These are phyloP conservation scores for Chouioia cunea DNA, from an alignment of 2,888 invertebrate genomes.

Conservation along the genomic window DNA sequence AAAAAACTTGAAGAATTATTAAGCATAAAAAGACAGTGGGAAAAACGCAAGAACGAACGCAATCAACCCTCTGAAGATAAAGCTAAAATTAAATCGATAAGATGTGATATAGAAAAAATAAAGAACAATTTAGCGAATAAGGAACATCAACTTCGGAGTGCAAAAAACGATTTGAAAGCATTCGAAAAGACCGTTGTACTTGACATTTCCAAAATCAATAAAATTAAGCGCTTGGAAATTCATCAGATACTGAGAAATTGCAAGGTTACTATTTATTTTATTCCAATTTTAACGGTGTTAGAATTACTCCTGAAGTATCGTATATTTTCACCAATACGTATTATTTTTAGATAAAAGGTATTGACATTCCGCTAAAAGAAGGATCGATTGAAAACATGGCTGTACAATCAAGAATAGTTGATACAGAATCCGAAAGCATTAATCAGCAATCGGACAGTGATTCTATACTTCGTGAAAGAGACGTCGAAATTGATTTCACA, in stretches of 20 bases:
- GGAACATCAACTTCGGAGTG: slow-evolving; percentile 66
- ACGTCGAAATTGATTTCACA: slow-evolving; percentile 39
- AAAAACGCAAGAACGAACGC: no score
- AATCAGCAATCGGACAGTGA: slow-evolving; percentile 1
- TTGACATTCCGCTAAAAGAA: slow-evolving; percentile 30
- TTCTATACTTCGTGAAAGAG: slow-evolving; percentile 29
- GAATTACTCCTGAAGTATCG: background rate
- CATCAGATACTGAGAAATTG: slow-evolving; percentile 33
- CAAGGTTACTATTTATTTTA: slow-evolving; percentile 24
- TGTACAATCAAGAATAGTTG: background rate
- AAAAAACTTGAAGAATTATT: background rate
- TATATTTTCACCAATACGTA: slow-evolving; percentile 68
- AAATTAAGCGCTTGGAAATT: slow-evolving; percentile 11
- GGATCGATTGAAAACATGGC: slow-evolving; percentile 23
- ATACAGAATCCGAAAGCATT: slow-evolving; percentile 9
- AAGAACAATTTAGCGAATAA: slow-evolving; percentile 78
- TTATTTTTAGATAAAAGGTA: slow-evolving; percentile 35
- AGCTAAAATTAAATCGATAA: no score
- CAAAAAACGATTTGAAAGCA: slow-evolving; percentile 13
- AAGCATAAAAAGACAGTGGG: background rate
- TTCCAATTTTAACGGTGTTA: no score
- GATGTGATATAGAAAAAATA: background rate
- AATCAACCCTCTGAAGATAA: no score
- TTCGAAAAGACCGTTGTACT: background rate
- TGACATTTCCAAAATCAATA: no score